phyloP scores from a whole-genome alignment of 2,888 invertebrate genomes.

The Clivina fossor region DNA sequence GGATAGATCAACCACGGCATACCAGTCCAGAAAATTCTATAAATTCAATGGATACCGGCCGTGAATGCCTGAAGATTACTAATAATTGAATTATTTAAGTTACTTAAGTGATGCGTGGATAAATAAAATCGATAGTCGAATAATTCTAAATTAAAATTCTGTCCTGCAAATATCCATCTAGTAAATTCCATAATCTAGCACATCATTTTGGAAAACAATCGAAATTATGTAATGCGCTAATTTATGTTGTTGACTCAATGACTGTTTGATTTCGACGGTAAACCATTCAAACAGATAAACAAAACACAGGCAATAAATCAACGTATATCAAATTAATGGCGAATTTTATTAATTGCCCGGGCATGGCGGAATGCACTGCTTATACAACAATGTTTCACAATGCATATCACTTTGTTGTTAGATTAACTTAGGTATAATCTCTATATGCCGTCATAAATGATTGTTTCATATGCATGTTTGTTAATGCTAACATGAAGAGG shows the following conservation, averaged over 20 bases:
- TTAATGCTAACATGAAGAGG: not conserved
- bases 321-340: slow-evolving; percentile 10
- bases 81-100: too few relatives aligned
- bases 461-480: not conserved
- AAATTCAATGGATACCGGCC: too few relatives aligned
- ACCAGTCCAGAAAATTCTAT: too few relatives aligned
- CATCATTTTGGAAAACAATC: too few relatives aligned
- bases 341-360: slow-evolving; percentile 10
- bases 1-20: too few relatives aligned
- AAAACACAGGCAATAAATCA: slow-evolving; percentile 6
- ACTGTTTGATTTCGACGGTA: slow-evolving; percentile 6
- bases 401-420: slow-evolving; percentile 4
- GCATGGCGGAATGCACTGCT: not conserved
- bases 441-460: not conserved
- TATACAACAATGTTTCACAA: slow-evolving; percentile 1
- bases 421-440: slow-evolving; percentile 13
- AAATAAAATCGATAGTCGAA: too few relatives aligned
- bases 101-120: too few relatives aligned
- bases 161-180: too few relatives aligned
- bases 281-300: not conserved
- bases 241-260: slow-evolving; percentile 10
- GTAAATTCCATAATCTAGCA: too few relatives aligned
- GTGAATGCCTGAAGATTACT: too few relatives aligned
- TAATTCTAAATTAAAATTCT: too few relatives aligned
- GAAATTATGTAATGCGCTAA: slow-evolving; percentile 6